phyloP scores from a whole-genome alignment of 2,113 vertebrate genomes.

The Grallaria varia region DNA sequence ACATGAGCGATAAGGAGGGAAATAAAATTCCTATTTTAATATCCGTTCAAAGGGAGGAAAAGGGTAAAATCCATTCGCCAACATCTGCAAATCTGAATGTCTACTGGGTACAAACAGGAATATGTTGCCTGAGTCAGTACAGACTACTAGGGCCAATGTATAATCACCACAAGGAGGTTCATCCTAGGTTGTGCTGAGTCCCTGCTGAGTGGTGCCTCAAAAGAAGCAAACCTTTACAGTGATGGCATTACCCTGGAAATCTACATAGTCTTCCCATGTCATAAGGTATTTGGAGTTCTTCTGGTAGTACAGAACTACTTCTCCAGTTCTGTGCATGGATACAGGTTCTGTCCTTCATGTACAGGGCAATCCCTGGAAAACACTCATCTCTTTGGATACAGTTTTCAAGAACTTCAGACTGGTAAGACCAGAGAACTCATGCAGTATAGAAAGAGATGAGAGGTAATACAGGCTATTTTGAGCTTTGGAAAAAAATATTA shows the following conservation, averaged over 20 bases:
- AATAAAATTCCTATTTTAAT: neutral
- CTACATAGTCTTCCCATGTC: neutral
- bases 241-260: neutral
- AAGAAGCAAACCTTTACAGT: neutral
- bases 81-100: neutral
- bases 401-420: neutral
- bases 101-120: neutral
- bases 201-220: neutral
- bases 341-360: neutral
- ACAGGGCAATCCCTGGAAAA: neutral
- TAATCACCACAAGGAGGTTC: neutral
- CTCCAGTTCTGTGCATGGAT: neutral
- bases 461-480: neutral
- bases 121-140: neutral
- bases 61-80: neutral
- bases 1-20: neutral
- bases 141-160: neutral
- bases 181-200: neutral
- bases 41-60: neutral
- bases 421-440: neutral
- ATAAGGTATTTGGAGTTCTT: neutral
- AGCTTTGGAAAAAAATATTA: neutral
- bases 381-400: neutral
- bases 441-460: neutral
- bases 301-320: neutral